Percentiles rank a stretch among this genome's conserved stretches.
Evolutionary conservation across 2,797 vertebrate genomes (phyloP).

Genomic region (Phalloptychus januarius): DNA sequence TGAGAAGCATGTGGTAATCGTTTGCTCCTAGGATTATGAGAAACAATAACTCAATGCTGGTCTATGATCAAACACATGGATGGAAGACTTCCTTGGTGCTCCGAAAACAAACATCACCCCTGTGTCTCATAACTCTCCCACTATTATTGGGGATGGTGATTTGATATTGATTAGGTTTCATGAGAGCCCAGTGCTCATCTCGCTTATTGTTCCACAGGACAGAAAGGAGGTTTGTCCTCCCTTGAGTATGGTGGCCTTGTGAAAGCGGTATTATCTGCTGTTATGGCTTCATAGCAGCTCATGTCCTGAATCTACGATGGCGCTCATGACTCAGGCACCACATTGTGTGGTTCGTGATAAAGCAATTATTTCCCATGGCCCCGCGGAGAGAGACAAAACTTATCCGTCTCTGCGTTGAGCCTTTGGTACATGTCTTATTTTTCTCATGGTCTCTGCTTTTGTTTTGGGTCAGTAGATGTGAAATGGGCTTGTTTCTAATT

Average conservation of each 20-base stretch:
- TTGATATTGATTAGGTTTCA: constrained; percentile 84
- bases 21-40: constrained; percentile 71
- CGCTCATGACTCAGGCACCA: constrained; percentile 66
- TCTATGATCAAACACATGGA: constrained; percentile 63
- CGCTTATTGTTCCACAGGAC: constrained; percentile 74
- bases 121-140: constrained; percentile 76
- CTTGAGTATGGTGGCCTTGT: constrained; percentile 62
- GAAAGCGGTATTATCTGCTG: constrained; percentile 65
- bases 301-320: constrained; percentile 65
- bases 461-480: constrained; percentile 65
- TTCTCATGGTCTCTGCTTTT: constrained; percentile 42
- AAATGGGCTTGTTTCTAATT: constrained; percentile 53
- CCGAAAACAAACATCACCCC: constrained; percentile 75
- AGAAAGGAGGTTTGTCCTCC: constrained; percentile 60
- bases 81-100: constrained; percentile 66
- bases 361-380: constrained; percentile 76
- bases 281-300: constrained; percentile 58
- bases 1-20: constrained; percentile 62
- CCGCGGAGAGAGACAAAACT: constrained; percentile 52
- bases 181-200: constrained; percentile 64
- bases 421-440: constrained; percentile 46
- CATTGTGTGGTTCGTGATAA: constrained; percentile 69
- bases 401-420: constrained; percentile 59
- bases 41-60: constrained; percentile 75
- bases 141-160: constrained; percentile 74